These are phyloP conservation scores for Notothenia coriiceps DNA, from an alignment of 2,113 vertebrate genomes.

Conservation along the genomic window DNA sequence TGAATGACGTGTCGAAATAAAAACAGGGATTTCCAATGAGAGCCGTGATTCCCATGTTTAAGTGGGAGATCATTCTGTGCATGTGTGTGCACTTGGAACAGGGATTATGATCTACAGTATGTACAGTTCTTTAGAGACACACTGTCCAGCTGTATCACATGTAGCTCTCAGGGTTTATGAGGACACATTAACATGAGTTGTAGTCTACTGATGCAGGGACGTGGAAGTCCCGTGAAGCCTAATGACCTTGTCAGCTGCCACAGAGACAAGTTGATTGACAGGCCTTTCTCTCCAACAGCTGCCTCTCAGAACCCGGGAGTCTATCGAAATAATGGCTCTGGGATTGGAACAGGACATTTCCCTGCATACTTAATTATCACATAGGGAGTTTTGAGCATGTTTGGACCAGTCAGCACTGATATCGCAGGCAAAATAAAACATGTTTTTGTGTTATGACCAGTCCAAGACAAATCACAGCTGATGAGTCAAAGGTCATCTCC, in stretches of 20 bases:
- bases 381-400: neutral
- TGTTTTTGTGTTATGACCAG: conserved; percentile 31
- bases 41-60: conserved; percentile 26
- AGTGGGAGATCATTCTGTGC: neutral
- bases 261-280: conserved; percentile 62
- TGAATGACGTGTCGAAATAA: conserved; percentile 47
- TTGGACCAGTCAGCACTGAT: neutral
- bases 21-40: conserved; percentile 43
- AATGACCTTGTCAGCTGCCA: conserved; percentile 64
- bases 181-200: conserved; percentile 23
- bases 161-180: conserved; percentile 4
- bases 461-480: conserved; percentile 34
- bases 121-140: neutral
- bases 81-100: neutral
- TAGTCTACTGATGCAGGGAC: conserved; percentile 56
- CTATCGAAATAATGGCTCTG: conserved; percentile 35
- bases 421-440: conserved; percentile 4
- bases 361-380: conserved; percentile 15
- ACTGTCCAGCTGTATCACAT: neutral
- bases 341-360: conserved; percentile 21
- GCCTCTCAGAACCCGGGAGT: conserved; percentile 32
- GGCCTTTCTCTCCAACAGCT: conserved; percentile 53
- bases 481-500: conserved; percentile 34
- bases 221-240: conserved; percentile 35
- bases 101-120: neutral